phyloP scores from a whole-genome alignment of 2,797 vertebrate genomes.

The Euthynnus affinis region DNA sequence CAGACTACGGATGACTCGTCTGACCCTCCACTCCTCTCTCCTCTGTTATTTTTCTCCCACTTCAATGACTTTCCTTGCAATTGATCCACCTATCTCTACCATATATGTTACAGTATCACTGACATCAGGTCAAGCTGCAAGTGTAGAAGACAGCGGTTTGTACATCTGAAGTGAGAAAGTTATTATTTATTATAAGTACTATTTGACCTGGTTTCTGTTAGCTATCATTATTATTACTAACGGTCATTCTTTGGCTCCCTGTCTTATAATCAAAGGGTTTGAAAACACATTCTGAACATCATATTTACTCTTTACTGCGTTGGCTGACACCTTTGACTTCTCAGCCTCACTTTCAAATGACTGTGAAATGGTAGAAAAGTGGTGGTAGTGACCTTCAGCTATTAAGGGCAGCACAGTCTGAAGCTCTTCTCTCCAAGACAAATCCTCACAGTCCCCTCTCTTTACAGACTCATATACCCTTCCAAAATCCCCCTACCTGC shows the following conservation, averaged over 20 bases:
- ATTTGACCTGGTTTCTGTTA: background rate
- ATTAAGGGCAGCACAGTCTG: background rate
- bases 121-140: background rate
- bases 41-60: conserved; percentile 45
- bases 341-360: background rate
- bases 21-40: conserved; percentile 47
- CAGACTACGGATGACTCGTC: conserved; percentile 45
- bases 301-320: background rate
- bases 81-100: conserved; percentile 2
- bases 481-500: conserved; percentile 19
- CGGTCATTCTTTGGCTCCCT: background rate
- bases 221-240: background rate
- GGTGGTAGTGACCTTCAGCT: background rate
- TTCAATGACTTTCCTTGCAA: conserved; percentile 37
- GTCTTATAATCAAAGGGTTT: background rate
- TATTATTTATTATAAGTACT: background rate
- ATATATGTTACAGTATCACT: background rate
- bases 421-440: conserved; percentile 33
- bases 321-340: background rate
- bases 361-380: conserved; percentile 16
- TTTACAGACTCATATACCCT: conserved; percentile 7
- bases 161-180: background rate
- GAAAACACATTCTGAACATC: background rate
- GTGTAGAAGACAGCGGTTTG: background rate
- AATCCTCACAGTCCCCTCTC: conserved; percentile 5